Evolutionary conservation across 1,140 invertebrate genomes (phyloP).

Genomic region (Laodelphax striatellus): DNA sequence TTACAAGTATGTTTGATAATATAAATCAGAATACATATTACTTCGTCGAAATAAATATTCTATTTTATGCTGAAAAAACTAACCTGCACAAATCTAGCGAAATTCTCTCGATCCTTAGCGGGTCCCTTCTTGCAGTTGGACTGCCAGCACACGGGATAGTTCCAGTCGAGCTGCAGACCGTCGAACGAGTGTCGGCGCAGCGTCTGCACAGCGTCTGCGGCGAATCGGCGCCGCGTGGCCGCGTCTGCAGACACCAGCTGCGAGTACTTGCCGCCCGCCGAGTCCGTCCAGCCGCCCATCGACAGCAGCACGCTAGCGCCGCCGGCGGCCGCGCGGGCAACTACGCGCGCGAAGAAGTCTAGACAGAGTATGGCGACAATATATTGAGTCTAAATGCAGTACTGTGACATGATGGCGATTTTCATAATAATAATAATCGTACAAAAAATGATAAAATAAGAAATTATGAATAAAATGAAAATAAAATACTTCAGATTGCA

Average conservation of each 20-base stretch:
- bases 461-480: too few relatives aligned
- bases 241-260: constrained; percentile 53
- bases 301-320: constrained; percentile 48
- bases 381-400: too few relatives aligned
- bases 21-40: too few relatives aligned
- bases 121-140: constrained; percentile 74
- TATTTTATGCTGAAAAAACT: too few relatives aligned
- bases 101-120: constrained; percentile 60
- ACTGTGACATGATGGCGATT: too few relatives aligned
- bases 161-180: constrained; percentile 81
- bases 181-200: constrained; percentile 61
- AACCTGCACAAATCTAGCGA: constrained; percentile 59
- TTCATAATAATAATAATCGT: too few relatives aligned
- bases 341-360: constrained; percentile 52
- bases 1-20: too few relatives aligned
- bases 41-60: too few relatives aligned
- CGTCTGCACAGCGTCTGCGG: constrained; percentile 51
- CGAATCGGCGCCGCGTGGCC: constrained; percentile 47
- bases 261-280: constrained; percentile 71
- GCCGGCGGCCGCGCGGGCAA: constrained; percentile 3
- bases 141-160: constrained; percentile 86
- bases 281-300: constrained; percentile 85
- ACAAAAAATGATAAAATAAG: too few relatives aligned
- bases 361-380: constrained; percentile 6
- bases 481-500: too few relatives aligned